Evolutionary conservation across 2,888 invertebrate species (phyloP).

Genomic region (Rhaphigaster nebulosa): DNA sequence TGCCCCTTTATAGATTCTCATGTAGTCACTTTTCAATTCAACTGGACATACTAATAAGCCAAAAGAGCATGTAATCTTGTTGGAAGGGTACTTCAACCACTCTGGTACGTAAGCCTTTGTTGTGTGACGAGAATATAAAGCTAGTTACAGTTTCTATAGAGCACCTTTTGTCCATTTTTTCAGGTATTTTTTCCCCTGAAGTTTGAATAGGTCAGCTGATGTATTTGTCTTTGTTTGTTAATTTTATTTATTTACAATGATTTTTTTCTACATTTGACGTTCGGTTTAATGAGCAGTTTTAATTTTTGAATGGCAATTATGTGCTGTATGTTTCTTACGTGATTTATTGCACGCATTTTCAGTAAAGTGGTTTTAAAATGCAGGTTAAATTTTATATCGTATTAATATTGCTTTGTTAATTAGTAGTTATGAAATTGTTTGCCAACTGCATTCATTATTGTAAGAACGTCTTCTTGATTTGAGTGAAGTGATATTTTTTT

Average conservation of each 20-base stretch:
- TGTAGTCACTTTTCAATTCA: background rate
- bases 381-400: no score
- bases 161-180: background rate
- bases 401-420: no score
- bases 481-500: no score
- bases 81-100: background rate
- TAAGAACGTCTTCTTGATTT: no score
- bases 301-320: no score
- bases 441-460: no score
- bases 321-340: no score
- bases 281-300: no score
- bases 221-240: background rate
- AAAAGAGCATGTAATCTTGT: slow-evolving; percentile 4
- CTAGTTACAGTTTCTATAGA: background rate
- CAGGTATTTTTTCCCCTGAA: background rate
- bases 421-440: no score
- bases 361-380: no score
- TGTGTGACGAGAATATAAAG: background rate
- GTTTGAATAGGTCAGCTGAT: background rate
- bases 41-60: background rate
- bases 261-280: no score
- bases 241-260: background rate
- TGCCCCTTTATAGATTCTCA: background rate
- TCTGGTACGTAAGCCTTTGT: background rate
- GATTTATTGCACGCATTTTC: no score